phyloP scores from a whole-genome alignment of 2,113 vertebrate species.

The Myrmophylax atrothorax region DNA sequence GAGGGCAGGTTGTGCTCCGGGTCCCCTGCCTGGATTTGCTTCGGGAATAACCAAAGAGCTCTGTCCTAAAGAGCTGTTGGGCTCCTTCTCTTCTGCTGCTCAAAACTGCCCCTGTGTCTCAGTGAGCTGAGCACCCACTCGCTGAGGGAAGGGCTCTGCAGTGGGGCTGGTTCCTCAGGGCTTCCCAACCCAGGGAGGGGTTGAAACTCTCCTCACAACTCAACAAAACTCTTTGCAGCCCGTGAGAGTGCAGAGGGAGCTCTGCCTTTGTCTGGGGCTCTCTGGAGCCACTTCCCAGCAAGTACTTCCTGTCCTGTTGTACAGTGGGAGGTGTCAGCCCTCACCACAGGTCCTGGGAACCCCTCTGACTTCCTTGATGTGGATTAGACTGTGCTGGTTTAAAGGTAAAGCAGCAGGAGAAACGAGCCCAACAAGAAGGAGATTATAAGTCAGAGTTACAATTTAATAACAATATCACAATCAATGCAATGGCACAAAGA shows the following conservation, averaged over 20 bases:
- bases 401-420: no score
- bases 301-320: neutral
- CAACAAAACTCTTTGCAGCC: neutral
- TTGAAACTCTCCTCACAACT: neutral
- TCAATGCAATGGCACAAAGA: no score
- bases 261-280: neutral
- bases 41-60: neutral
- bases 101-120: neutral
- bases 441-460: no score
- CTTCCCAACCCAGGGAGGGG: neutral
- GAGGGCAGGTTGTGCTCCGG: neutral
- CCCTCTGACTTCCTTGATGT: neutral
- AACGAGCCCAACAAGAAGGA: no score
- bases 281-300: neutral
- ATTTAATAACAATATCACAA: no score
- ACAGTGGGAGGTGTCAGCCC: neutral
- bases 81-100: neutral
- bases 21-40: neutral
- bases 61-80: neutral
- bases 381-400: neutral
- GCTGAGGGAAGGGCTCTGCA: neutral
- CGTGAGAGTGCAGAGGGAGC: neutral
- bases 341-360: neutral
- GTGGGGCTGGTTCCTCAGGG: neutral
- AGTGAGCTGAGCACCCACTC: neutral